phyloP scores from a whole-genome alignment of 30 jellyfish, hydroid and myxozoan species.

The Cassiopea xamachana region DNA sequence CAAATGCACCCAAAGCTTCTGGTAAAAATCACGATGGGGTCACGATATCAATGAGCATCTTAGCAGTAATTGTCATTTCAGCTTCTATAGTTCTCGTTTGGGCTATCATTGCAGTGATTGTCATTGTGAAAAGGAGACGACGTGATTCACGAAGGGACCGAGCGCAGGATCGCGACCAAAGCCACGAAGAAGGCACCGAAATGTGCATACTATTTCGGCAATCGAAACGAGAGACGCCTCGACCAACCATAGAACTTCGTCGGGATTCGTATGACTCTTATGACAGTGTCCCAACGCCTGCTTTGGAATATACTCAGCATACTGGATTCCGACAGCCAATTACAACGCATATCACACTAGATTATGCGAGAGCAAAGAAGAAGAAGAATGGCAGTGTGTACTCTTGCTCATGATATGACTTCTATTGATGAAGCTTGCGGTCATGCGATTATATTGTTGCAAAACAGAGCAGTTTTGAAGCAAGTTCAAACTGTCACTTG shows the following conservation, averaged over 20 bases:
- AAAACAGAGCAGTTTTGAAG: not conserved
- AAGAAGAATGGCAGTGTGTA: conserved; percentile 69
- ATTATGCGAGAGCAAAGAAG: conserved; percentile 85
- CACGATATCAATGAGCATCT: conserved; percentile 89
- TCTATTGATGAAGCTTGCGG: not conserved
- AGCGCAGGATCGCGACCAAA: conserved; percentile 36
- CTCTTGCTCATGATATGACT: conserved; percentile 61
- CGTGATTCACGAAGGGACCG: conserved; percentile 58
- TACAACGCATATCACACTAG: conserved; percentile 93
- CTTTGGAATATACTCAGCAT: conserved; percentile 79
- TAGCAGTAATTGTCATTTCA: conserved; percentile 94
- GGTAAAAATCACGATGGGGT: conserved; percentile 78
- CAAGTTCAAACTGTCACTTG: not conserved
- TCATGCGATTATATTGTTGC: not conserved
- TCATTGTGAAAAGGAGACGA: conserved; percentile 82
- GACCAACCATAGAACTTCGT: conserved; percentile 93
- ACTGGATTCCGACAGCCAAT: conserved; percentile 92
- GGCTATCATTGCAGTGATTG: conserved; percentile 93
- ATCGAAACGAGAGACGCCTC: conserved; percentile 61
- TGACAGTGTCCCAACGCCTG: conserved; percentile 90
- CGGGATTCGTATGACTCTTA: conserved; percentile 88
- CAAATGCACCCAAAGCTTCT: conserved; percentile 5
- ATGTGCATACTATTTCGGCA: conserved; percentile 95
- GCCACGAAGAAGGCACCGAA: conserved; percentile 88
- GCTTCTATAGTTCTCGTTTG: conserved; percentile 93